These are phyloP conservation scores for Helarctos malayanus DNA, from an alignment of 2,797 vertebrate species.

Conservation along the genomic window DNA sequence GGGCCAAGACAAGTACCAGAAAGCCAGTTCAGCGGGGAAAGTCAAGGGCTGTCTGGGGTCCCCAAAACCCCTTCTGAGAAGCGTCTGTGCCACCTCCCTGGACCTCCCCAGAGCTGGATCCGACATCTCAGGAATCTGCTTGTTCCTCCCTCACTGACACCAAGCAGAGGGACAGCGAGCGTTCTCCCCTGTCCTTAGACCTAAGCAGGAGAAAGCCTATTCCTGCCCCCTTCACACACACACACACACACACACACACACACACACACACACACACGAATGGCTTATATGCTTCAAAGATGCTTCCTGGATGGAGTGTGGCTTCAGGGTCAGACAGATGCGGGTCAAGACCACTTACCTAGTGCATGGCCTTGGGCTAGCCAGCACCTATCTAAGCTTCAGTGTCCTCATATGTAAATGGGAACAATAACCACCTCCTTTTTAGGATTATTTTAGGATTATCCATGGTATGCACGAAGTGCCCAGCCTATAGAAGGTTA, in stretches of 20 bases:
- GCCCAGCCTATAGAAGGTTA: not conserved
- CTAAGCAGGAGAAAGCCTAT: not conserved
- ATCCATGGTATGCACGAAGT: not conserved
- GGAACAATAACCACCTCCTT: not conserved
- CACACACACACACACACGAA: not conserved
- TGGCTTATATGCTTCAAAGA: not conserved
- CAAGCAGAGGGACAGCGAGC: not conserved
- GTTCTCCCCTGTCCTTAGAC: conserved; percentile 5
- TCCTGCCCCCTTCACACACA: not conserved
- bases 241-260: not conserved
- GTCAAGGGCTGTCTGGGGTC: not conserved
- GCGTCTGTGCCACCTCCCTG: not conserved
- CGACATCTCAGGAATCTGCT: not conserved
- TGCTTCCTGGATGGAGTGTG: not conserved
- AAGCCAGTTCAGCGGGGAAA: not conserved
- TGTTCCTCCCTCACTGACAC: not conserved
- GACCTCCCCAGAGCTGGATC: not conserved
- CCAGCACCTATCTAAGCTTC: not conserved
- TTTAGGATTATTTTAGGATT: not conserved
- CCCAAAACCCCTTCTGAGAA: not conserved
- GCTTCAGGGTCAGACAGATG: conserved; percentile 51
- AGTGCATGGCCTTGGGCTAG: not conserved
- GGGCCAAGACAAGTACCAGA: not conserved
- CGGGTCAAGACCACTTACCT: not conserved
- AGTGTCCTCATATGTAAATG: conserved; percentile 26